Conservation (phyloP, 2,888 invertebrate genomes). For the Tetragnatha montana region DNA sequence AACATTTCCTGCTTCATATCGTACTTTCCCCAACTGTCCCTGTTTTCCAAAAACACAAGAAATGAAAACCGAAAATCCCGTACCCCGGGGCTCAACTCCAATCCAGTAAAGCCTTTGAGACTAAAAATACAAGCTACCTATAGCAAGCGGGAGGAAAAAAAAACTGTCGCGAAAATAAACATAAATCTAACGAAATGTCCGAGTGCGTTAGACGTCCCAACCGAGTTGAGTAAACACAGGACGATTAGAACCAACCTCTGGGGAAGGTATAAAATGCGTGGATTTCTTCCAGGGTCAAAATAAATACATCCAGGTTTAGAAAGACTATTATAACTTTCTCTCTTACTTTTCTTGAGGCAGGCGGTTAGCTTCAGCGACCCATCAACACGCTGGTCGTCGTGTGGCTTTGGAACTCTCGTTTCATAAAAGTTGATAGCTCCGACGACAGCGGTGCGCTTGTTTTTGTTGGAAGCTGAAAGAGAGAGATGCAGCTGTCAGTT, state of each 20-base stretch:
- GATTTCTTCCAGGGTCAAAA: slow-evolving; percentile 7
- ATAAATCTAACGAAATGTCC: slow-evolving; percentile 29
- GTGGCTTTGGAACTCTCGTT: not conserved
- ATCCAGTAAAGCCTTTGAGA: not conserved
- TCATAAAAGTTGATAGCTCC: not conserved
- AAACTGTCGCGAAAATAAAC: slow-evolving; percentile 10
- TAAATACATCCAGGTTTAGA: slow-evolving; percentile 20
- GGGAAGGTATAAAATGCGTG: not conserved
- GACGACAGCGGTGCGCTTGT: not conserved
- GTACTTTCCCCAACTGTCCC: not conserved
- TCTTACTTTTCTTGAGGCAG: not conserved
- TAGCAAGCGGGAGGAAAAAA: not conserved
- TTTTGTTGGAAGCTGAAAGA: not conserved
- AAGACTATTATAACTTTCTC: slow-evolving; percentile 4
- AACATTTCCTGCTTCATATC: not conserved
- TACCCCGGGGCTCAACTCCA: not conserved
- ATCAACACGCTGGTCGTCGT: not conserved
- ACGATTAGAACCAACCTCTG: slow-evolving; percentile 23
- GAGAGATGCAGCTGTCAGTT: not conserved
- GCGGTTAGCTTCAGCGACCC: not conserved
- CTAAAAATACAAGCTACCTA: slow-evolving; percentile 11
- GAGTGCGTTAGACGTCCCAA: not conserved
- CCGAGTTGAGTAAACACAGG: slow-evolving; percentile 3
- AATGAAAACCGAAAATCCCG: not conserved
- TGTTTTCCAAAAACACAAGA: not conserved